Conservation (phyloP, 2,888 invertebrate species). For the Diplazon laetatorius region DNA sequence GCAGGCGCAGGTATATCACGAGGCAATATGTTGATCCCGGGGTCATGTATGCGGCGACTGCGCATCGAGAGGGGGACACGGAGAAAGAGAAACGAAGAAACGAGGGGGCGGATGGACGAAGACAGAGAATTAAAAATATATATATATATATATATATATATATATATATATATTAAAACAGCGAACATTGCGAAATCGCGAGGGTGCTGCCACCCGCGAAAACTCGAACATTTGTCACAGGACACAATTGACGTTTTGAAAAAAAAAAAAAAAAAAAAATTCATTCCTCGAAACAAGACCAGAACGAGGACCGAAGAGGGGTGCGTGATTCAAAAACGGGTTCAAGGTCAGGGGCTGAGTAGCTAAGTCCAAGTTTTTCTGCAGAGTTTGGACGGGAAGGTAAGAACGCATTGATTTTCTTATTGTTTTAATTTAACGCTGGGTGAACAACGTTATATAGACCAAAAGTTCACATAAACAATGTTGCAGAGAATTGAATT, state of each 20-base stretch:
- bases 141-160: neutral
- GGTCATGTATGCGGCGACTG: conserved; percentile 22
- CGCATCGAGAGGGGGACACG: conserved; percentile 20
- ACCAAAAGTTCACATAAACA: no score
- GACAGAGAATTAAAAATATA: neutral
- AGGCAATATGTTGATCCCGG: conserved; percentile 65
- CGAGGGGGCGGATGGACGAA: neutral
- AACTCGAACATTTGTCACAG: conserved; percentile 65
- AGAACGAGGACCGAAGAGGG: no score
- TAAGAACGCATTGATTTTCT: no score
- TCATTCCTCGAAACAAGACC: no score
- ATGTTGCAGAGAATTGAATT: no score
- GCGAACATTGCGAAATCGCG: conserved; percentile 24
- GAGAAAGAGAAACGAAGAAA: no score
- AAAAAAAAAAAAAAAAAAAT: no score
- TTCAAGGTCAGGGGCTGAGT: neutral
- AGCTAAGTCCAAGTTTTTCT: neutral
- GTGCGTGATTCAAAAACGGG: neutral
- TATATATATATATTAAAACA: neutral
- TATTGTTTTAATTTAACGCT: no score
- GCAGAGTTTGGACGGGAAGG: no score
- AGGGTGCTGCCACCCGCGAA: conserved; percentile 46
- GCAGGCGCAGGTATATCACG: conserved; percentile 57
- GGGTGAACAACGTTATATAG: no score
- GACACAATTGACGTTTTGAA: conserved; percentile 60